Evolutionary conservation across 2,888 invertebrate species (phyloP).

Genomic region (Sabellastarte sp.): DNA sequence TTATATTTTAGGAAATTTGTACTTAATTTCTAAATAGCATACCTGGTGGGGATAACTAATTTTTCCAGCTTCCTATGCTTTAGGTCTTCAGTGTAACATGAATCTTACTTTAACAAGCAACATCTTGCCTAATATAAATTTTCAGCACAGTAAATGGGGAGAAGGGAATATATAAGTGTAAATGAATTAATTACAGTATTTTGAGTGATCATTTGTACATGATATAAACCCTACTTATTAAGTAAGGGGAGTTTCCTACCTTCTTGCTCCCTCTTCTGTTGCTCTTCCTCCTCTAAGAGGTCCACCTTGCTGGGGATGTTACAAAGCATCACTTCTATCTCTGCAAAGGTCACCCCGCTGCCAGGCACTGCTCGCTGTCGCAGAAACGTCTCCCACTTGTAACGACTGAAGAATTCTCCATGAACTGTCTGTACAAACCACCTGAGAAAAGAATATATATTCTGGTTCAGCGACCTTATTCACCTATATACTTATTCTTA

Average conservation of each 20-base stretch:
- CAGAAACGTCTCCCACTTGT: conserved; percentile 49
- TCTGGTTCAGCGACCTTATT: too few species aligned
- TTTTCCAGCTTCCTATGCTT: too few species aligned
- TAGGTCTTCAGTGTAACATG: too few species aligned
- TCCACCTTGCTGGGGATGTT: conserved; percentile 46
- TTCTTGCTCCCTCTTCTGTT: conserved; percentile 39
- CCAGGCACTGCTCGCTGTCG: conserved; percentile 43
- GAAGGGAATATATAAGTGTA: neutral
- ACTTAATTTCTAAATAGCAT: too few species aligned
- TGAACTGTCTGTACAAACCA: conserved; percentile 53
- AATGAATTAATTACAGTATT: neutral
- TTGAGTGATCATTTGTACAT: neutral
- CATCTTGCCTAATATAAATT: too few species aligned
- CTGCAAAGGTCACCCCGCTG: conserved; percentile 46
- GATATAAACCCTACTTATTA: neutral
- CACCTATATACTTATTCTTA: too few species aligned
- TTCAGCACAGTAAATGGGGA: too few species aligned
- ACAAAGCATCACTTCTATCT: conserved; percentile 55
- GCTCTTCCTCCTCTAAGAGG: conserved; percentile 30
- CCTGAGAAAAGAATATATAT: conserved; percentile 31
- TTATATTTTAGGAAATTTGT: too few species aligned
- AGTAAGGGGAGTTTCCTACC: conserved; percentile 30
- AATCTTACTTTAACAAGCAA: too few species aligned
- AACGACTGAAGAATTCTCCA: conserved; percentile 46
- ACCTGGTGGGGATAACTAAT: too few species aligned